Percentiles rank a stretch among this genome's conserved stretches.
These are phyloP conservation scores for Calliphora vomitoria DNA, from an alignment of 2,888 invertebrate genomes.

Conservation along the genomic window DNA sequence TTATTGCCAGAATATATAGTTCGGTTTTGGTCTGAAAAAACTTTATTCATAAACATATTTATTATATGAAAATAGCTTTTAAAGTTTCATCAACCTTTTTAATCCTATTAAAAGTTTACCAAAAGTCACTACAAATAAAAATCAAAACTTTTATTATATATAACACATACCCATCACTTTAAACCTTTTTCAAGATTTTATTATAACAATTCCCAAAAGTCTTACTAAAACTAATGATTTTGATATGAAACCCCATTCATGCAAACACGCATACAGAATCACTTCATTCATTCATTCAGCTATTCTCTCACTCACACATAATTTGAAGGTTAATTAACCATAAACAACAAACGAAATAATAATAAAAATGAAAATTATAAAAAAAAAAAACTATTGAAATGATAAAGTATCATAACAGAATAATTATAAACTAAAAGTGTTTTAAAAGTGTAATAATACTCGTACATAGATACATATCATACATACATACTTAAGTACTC, in stretches of 20 bases:
- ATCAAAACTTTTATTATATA: background rate
- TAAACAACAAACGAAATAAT: constrained; percentile 25
- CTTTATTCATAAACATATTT: no score
- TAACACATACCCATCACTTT: background rate
- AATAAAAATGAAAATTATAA: background rate
- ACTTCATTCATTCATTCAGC: background rate
- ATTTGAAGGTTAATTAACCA: constrained; percentile 57
- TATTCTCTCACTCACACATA: constrained; percentile 3
- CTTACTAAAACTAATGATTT: constrained; percentile 26
- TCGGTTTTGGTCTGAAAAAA: no score
- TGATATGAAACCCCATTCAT: constrained; percentile 6
- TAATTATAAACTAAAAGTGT: constrained; percentile 33
- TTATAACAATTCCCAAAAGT: background rate
- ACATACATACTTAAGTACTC: background rate
- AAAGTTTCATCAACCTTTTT: background rate
- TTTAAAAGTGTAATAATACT: constrained; percentile 3
- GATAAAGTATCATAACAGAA: constrained; percentile 46
- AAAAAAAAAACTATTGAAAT: constrained; percentile 25
- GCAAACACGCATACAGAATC: constrained; percentile 11
- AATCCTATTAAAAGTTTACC: background rate
- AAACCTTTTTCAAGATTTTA: background rate
- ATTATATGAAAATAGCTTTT: background rate
- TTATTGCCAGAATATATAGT: no score
- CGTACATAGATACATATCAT: background rate
- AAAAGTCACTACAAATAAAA: background rate